Conservation (phyloP, 2,113 vertebrate genomes). For the Verasper variegatus region DNA sequence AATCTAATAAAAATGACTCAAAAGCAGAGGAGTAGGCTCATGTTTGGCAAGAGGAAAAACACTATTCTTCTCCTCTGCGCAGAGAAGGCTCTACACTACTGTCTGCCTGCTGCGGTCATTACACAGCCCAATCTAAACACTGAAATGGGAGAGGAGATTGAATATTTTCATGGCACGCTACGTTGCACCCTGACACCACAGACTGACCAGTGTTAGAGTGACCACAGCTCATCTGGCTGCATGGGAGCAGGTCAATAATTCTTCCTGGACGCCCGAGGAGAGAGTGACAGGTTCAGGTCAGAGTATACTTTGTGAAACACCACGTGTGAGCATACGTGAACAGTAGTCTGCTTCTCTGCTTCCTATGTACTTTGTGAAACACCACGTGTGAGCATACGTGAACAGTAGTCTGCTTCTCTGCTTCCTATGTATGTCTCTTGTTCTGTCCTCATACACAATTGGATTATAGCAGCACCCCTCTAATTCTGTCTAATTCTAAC, state of each 20-base stretch:
- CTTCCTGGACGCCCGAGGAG: constrained; percentile 38
- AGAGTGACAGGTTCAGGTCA: constrained; percentile 33
- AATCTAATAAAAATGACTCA: constrained; percentile 3
- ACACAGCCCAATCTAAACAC: constrained; percentile 61
- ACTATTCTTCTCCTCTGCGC: constrained; percentile 20
- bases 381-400: constrained; percentile 45
- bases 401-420: constrained; percentile 55
- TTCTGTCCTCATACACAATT: constrained; percentile 74
- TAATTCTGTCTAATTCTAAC: constrained; percentile 57
- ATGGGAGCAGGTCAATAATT: constrained; percentile 52
- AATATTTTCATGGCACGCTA: constrained; percentile 61
- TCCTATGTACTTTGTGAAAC: constrained; percentile 30
- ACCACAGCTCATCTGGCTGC: constrained; percentile 56
- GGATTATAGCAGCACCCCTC: constrained; percentile 75
- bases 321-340: constrained; percentile 49
- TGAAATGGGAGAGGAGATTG: constrained; percentile 54
- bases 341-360: constrained; percentile 52
- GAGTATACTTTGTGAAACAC: constrained; percentile 29
- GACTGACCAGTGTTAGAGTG: constrained; percentile 43
- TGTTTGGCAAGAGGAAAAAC: constrained; percentile 28
- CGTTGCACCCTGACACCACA: constrained; percentile 39
- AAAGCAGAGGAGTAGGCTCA: constrained; percentile 25
- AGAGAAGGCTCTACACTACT: constrained; percentile 26
- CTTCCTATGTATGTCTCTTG: constrained; percentile 39
- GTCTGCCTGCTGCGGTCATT: constrained; percentile 47